Conservation (phyloP, 1,140 invertebrate species). For the Spodoptera frugiperda region DNA sequence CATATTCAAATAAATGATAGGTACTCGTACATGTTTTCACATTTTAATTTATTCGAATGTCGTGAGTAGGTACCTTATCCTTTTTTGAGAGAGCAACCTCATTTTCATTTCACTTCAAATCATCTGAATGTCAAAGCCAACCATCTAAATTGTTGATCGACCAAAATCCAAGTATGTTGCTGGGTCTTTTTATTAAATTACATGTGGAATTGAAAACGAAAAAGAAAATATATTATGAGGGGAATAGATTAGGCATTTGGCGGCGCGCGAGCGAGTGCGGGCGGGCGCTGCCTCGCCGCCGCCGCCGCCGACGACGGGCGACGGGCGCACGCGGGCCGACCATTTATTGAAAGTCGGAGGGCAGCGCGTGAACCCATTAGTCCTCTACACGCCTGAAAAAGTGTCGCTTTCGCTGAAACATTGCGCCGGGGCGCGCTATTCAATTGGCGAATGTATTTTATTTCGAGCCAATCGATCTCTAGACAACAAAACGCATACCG, state of each 20-base stretch:
- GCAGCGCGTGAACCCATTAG: constrained; percentile 81
- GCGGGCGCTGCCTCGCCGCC: neutral
- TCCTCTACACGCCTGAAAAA: constrained; percentile 77
- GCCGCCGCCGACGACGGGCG: constrained; percentile 51
- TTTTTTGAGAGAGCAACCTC: constrained; percentile 17
- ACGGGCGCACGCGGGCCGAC: constrained; percentile 60
- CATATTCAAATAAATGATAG: too few species aligned
- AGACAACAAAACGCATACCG: constrained; percentile 82
- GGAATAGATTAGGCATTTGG: constrained; percentile 28
- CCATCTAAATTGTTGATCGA: constrained; percentile 25
- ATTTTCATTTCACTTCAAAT: constrained; percentile 26
- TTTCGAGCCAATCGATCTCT: constrained; percentile 82
- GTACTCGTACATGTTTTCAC: too few species aligned
- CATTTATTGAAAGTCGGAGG: constrained; percentile 82
- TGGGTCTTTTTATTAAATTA: constrained; percentile 34
- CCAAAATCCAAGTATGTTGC: constrained; percentile 31
- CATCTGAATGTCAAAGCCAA: constrained; percentile 26
- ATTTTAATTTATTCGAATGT: too few species aligned
- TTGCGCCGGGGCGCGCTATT: constrained; percentile 78
- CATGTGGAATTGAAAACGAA: constrained; percentile 35
- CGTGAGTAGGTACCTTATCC: too few species aligned
- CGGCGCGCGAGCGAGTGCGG: neutral
- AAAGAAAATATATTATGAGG: constrained; percentile 41
- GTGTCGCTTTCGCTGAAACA: constrained; percentile 82
- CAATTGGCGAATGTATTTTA: constrained; percentile 85